Conservation (phyloP, 1,140 invertebrate genomes). For the Colletes gigas region DNA sequence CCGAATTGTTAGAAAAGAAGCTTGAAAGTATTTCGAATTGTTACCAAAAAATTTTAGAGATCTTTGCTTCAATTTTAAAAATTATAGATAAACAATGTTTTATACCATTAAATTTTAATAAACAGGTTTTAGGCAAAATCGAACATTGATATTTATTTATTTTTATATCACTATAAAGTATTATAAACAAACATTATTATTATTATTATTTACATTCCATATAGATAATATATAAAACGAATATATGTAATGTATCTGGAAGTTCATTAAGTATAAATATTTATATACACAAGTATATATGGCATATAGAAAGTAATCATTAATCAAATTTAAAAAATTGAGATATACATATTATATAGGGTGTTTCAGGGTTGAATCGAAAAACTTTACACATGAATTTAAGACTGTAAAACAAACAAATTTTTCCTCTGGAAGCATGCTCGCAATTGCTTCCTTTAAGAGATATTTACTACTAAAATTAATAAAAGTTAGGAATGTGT, state of each 20-base stretch:
- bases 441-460: too few relatives aligned
- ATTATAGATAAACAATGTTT: neutral
- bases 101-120: constrained; percentile 17
- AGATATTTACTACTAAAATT: too few relatives aligned
- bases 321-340: neutral
- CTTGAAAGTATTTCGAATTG: constrained; percentile 1
- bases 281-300: neutral
- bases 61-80: constrained; percentile 1
- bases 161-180: constrained; percentile 13
- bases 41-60: constrained; percentile 11
- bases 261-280: constrained; percentile 6
- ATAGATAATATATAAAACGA: constrained; percentile 2
- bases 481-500: too few relatives aligned
- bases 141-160: constrained; percentile 10
- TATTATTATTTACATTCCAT: constrained; percentile 34
- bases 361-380: neutral
- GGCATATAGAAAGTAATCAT: neutral
- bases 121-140: too few relatives aligned
- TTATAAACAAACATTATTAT: constrained; percentile 2
- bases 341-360: constrained; percentile 14
- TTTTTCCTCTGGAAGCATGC: too few relatives aligned
- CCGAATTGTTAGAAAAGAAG: constrained; percentile 19
- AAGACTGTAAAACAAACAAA: too few relatives aligned
- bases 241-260: neutral
- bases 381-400: constrained; percentile 4